Base-by-base conservation (phyloP, 2,113 vertebrate species). In the Corydoras sp. region DNA sequence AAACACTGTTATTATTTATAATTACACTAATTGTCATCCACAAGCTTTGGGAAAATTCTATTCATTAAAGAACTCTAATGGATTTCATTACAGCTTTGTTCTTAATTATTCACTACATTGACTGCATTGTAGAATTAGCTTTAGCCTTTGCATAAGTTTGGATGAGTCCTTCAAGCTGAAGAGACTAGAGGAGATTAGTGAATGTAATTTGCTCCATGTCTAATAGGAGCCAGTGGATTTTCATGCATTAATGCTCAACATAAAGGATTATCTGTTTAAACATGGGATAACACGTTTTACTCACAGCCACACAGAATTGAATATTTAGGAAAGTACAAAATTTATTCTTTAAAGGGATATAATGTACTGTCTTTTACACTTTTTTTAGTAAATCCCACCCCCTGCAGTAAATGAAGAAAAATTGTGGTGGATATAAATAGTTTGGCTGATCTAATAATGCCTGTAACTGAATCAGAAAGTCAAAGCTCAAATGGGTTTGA, bases 161-260 rank as follows among this genome's bases (percentile, higher is more conserved):
- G 54, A 63, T 65, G 53, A 71, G 54, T 72, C 54, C 18, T 53
- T 12, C 14, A 30, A 3, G 24, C 50, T 73, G 62, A 9, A 67
- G 70, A 62, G 62, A 53, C 67, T 69, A 14, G 5, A 58, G 54
- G 58, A 76, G 74, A 80, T 80, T 80, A 80, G 56, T 13, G 5
- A 14, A 67, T 74, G 49, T 77, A 74, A 77, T 77, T 61, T 58
- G 18, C 35, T 77, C 68, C 71, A 60, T 74, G 68, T 74, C 78
- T 77, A 74, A 76, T 73, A 62, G 58, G 61, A 78, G 65, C 67
- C 49, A 74, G 67, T 76, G 74, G 74, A 76, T 76, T 65, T 71
- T 59, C 60, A 48, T 18, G 30, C 66, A 54, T 76, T 75, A 73
- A 69, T 59, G 61, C 56, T 61, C 9, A 63, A 32, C 13, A 32